Conservation (phyloP, 2,888 invertebrate species). For the Venustoraphidia nigricollis region DNA sequence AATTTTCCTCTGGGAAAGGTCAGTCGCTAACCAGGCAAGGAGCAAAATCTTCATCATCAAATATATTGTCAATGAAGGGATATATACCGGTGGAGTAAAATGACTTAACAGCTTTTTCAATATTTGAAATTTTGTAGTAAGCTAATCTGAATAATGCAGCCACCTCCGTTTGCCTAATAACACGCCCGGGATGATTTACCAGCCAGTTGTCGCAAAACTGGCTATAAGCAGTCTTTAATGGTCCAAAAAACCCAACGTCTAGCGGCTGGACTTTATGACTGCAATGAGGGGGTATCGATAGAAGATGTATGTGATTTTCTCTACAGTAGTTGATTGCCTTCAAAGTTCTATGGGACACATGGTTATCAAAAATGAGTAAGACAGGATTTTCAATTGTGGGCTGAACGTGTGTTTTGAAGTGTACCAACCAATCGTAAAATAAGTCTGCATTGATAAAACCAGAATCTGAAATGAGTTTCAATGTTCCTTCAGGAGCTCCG, state of each 20-base stretch:
- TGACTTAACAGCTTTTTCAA: too few species aligned
- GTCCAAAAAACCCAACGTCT: not conserved
- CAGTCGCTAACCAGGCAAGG: too few species aligned
- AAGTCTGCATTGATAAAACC: not conserved
- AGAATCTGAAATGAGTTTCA: not conserved
- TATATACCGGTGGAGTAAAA: too few species aligned
- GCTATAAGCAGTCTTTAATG: not conserved
- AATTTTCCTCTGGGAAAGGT: too few species aligned
- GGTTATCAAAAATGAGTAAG: conserved; percentile 8
- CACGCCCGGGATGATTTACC: not conserved
- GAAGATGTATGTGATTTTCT: not conserved
- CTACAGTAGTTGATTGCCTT: not conserved
- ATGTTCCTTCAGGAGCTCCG: not conserved
- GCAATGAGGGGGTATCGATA: not conserved
- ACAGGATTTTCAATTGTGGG: conserved; percentile 2
- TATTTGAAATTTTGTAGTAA: too few species aligned
- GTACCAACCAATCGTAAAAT: not conserved
- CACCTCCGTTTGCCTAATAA: too few species aligned
- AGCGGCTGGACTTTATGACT: not conserved
- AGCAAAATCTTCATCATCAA: too few species aligned
- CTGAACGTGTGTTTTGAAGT: not conserved
- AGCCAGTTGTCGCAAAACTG: not conserved
- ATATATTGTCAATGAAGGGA: too few species aligned
- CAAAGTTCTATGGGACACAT: conserved; percentile 3
- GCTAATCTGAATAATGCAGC: too few species aligned